Conservation (phyloP, 2,797 vertebrate species). For the Molossus molossus region DNA sequence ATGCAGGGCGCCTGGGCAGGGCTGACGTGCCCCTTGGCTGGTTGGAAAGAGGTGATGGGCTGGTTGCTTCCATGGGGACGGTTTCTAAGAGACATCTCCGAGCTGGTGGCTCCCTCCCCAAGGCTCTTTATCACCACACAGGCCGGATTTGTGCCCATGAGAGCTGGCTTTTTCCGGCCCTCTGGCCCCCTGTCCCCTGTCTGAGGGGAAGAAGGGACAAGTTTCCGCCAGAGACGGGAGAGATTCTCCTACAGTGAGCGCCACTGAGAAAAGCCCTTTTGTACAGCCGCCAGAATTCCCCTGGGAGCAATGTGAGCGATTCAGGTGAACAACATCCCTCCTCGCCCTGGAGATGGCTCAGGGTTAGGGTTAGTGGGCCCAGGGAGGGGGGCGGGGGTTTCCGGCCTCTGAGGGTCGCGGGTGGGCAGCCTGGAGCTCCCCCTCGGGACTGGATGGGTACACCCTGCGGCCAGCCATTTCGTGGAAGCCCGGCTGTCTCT, state of each 20-base stretch:
- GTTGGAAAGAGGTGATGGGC: not conserved
- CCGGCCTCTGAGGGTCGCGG: not conserved
- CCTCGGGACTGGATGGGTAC: not conserved
- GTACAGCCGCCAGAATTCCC: constrained; percentile 58
- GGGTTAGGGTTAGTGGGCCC: not conserved
- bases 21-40: not conserved
- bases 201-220: not conserved
- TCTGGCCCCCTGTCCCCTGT: no score
- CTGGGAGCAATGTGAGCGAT: constrained; percentile 50
- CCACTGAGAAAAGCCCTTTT: not conserved
- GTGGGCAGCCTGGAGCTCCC: not conserved
- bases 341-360: not conserved
- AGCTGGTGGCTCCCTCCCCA: not conserved
- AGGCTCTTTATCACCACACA: not conserved
- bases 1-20: not conserved
- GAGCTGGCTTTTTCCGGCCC: not conserved
- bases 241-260: not conserved
- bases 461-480: rapidly evolving
- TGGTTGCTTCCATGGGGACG: not conserved
- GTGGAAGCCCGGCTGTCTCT: not conserved
- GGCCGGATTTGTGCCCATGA: not conserved
- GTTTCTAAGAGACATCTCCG: not conserved
- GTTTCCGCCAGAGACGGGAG: not conserved
- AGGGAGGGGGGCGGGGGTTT: not conserved
- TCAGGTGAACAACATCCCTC: not conserved